Percentiles rank a stretch among this genome's conserved stretches.
Evolutionary conservation across 2,113 vertebrate genomes (phyloP).

Genomic region (Blennius ocellaris): DNA sequence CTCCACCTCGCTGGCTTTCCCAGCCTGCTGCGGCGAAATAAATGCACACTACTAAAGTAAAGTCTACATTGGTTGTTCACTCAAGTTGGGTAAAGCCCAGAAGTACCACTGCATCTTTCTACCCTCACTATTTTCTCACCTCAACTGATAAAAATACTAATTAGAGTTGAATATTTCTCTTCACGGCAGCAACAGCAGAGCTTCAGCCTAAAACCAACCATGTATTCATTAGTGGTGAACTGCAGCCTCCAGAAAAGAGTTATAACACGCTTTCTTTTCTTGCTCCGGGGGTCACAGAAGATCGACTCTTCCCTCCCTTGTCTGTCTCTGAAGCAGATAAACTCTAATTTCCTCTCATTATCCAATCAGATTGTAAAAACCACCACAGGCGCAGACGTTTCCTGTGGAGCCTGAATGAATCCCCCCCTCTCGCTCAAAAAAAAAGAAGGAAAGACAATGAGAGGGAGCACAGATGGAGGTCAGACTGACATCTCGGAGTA

Average conservation of each 20-base stretch:
- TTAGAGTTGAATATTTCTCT: slow-evolving; percentile 32
- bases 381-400: slow-evolving; percentile 25
- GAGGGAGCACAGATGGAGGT: slow-evolving; percentile 4
- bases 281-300: slow-evolving; percentile 10
- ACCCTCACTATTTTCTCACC: slow-evolving; percentile 7
- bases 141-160: slow-evolving; percentile 26
- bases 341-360: slow-evolving; percentile 61
- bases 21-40: background rate
- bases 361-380: slow-evolving; percentile 47
- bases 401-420: background rate
- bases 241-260: slow-evolving; percentile 25
- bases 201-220: background rate
- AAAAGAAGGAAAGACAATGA: background rate
- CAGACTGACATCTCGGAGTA: background rate
- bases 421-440: no score
- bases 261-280: slow-evolving; percentile 39
- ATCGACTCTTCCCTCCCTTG: slow-evolving; percentile 43
- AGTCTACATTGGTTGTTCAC: no score
- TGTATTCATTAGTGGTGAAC: slow-evolving; percentile 34
- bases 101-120: background rate
- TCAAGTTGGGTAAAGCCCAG: background rate
- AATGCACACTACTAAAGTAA: background rate
- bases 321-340: slow-evolving; percentile 49
- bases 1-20: background rate
- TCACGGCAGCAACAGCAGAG: background rate